phyloP scores from a whole-genome alignment of 2,797 vertebrate species.

The Clarias pachynema region DNA sequence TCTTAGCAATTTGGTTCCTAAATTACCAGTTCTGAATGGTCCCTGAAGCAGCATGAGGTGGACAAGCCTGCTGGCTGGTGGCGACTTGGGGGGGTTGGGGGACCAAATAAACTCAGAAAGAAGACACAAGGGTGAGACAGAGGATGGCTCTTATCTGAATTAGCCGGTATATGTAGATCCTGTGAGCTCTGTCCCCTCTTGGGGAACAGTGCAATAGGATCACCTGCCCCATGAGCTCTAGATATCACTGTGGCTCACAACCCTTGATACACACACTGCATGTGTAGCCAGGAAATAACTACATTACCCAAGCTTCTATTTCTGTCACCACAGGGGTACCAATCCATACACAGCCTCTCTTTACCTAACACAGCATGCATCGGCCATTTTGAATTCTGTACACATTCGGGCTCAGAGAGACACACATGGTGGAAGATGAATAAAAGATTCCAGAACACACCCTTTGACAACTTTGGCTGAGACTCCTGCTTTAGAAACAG shows the following conservation, averaged over 20 bases:
- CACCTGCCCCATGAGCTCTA: conserved; percentile 34
- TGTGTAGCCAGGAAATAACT: conserved; percentile 56
- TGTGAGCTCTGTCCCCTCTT: conserved; percentile 61
- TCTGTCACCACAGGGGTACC: conserved; percentile 54
- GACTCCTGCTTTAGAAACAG: conserved; percentile 30
- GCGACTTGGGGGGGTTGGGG: conserved; percentile 46
- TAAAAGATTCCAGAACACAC: conserved; percentile 45
- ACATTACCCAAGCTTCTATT: conserved; percentile 61
- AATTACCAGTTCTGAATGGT: conserved; percentile 75
- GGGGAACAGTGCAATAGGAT: conserved; percentile 28
- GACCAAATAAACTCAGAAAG: conserved; percentile 60
- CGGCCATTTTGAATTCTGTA: conserved; percentile 48
- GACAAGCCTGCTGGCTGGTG: conserved; percentile 50
- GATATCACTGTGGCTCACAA: conserved; percentile 64
- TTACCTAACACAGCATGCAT: conserved; percentile 44
- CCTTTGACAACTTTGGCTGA: conserved; percentile 39
- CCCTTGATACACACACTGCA: conserved; percentile 29
- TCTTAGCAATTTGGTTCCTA: conserved; percentile 64
- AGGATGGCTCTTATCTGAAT: conserved; percentile 61
- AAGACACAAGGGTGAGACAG: conserved; percentile 64
- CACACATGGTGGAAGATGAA: conserved; percentile 30
- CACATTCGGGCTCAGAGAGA: conserved; percentile 36
- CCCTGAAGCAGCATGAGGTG: conserved; percentile 69
- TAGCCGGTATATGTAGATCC: conserved; percentile 68
- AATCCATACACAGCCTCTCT: conserved; percentile 41